These are phyloP conservation scores for Eilema sororculum DNA, from an alignment of 2,888 invertebrate species.

Conservation along the genomic window DNA sequence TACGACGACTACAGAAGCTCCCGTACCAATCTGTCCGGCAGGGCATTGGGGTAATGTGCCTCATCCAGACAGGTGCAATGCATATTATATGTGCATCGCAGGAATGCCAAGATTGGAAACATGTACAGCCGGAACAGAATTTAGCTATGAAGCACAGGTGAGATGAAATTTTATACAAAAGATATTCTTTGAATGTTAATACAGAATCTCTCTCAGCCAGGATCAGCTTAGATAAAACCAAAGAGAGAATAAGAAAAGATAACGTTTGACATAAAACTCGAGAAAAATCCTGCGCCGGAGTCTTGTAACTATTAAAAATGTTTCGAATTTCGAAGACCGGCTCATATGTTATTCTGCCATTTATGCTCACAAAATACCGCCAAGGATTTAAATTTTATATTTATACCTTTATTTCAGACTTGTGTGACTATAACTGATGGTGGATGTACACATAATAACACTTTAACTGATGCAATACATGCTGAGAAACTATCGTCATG, in stretches of 20 bases:
- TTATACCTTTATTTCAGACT: background rate
- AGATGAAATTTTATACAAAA: background rate
- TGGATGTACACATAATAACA: background rate
- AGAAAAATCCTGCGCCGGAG: too few species aligned
- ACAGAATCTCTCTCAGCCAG: too few species aligned
- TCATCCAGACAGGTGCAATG: constrained; percentile 32
- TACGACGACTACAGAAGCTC: constrained; percentile 9
- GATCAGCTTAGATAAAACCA: too few species aligned
- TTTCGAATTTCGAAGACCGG: too few species aligned
- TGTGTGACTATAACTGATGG: constrained; percentile 9
- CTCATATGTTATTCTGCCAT: too few species aligned
- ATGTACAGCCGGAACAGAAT: constrained; percentile 2
- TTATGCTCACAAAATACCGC: background rate
- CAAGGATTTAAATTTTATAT: background rate
- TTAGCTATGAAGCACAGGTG: background rate
- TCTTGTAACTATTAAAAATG: too few species aligned
- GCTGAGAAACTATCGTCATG: background rate
- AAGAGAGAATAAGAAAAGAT: too few species aligned
- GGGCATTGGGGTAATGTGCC: constrained; percentile 25
- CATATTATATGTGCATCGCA: constrained; percentile 30
- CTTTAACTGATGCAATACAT: background rate
- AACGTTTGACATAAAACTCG: too few species aligned
- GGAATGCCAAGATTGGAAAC: background rate
- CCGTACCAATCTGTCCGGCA: constrained; percentile 15
- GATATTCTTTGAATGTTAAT: too few species aligned